phyloP scores from a whole-genome alignment of 2,797 vertebrate species.

The Crax fasciolata region DNA sequence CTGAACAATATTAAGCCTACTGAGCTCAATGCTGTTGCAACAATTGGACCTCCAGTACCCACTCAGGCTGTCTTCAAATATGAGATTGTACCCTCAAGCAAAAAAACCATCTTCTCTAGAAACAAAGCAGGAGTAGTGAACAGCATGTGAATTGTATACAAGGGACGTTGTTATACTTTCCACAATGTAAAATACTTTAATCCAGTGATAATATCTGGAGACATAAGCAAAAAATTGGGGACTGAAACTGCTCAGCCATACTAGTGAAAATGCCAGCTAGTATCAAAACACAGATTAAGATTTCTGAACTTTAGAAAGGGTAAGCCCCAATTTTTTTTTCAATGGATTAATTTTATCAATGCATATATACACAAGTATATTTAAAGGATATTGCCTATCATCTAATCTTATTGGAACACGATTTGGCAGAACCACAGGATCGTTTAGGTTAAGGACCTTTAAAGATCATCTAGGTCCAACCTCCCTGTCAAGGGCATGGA shows the following conservation, averaged over 20 bases:
- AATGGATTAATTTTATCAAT: not conserved
- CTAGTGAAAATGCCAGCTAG: not conserved
- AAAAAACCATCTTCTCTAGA: not conserved
- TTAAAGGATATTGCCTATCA: not conserved
- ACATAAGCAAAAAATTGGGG: rapidly evolving
- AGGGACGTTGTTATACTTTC: not conserved
- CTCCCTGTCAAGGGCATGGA: too few species aligned
- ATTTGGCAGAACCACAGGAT: not conserved
- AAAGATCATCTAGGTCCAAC: too few species aligned
- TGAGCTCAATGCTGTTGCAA: not conserved
- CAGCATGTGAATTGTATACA: not conserved
- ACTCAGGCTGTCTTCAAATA: not conserved
- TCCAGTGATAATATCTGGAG: not conserved
- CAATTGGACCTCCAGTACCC: not conserved
- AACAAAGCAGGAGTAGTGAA: not conserved
- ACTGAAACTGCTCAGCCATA: not conserved
- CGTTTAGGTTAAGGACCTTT: too few species aligned
- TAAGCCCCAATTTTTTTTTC: not conserved
- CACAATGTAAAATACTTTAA: not conserved
- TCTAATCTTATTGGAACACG: not conserved
- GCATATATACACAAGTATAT: not conserved
- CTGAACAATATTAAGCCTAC: not conserved
- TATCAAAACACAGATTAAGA: not conserved
- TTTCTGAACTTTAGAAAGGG: not conserved
- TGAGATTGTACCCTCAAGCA: not conserved